Evolutionary conservation across 1,140 invertebrate genomes (phyloP), one percentile per base, ranked within the genome.

Genomic region (Hypothenemus hampei): DNA sequence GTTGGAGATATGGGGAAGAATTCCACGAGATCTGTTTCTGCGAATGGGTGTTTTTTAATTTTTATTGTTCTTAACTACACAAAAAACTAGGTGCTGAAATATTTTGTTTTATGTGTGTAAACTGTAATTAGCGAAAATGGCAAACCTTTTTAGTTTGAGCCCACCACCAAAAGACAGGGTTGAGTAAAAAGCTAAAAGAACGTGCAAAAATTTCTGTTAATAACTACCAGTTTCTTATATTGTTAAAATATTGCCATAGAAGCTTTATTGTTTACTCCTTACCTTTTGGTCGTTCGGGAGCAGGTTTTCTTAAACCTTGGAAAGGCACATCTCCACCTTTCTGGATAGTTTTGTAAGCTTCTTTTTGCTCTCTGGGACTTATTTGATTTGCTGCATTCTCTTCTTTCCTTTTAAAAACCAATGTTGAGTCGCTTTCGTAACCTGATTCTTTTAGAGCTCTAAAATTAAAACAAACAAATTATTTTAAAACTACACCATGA

Each of bases 321-420:
- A 93, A 75, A 21, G 91, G 91, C 1, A 92, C 88, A 75, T 97
- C 93, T 2, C 92, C 93, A 4, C 93, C 93, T 56, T 85, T 86
- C 70, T 93, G 90, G 44, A 93, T 82, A 16, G 81, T 84, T 69
- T 87, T 85, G 70, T 97, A 97, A 8, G 84, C 84, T 51, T 85
- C 81, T 57, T 84, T 80, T 62, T 91, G 84, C 64, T 93, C 87
- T 4, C 82, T 77, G 1, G 88, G 89, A 54, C 85, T 89, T 16
- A 89, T 66, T 4, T 83, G 83, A 59, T 79, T 82, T 24, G 78
- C 78, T 29, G 78, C 78, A 23, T 65, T 69, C 22, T 81, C 78
- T 61, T 83, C 81, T 47, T 84, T 79, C 52, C 86, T 79, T 60
- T 86, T 81, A 66, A 93, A 91, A 44, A 92, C 81, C 51, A 93